A percentile compares a stretch with the other conserved stretches of the same genome.
These are phyloP conservation scores for Idaea straminata DNA, from an alignment of 2,888 invertebrate genomes.

Conservation along the genomic window DNA sequence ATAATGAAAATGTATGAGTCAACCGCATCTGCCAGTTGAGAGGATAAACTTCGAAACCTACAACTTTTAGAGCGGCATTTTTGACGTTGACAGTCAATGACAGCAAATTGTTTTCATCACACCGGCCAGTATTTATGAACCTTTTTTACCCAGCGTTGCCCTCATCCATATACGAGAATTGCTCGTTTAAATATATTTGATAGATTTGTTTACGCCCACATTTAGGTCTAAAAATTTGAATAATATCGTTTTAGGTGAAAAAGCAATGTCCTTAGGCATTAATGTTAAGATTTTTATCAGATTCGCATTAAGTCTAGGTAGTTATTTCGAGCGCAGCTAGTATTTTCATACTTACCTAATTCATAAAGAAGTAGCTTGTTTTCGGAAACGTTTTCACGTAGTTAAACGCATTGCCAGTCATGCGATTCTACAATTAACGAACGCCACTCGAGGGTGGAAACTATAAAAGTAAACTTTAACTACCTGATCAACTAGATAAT, in stretches of 20 bases:
- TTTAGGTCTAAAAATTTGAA: not conserved
- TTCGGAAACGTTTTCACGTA: conserved; percentile 70
- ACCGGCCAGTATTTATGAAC: too few relatives aligned
- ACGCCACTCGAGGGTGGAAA: conserved; percentile 33
- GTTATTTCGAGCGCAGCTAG: conserved; percentile 39
- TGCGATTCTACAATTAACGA: conserved; percentile 64
- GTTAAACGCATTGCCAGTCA: conserved; percentile 54
- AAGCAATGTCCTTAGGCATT: conserved; percentile 29
- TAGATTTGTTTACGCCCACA: conserved; percentile 26
- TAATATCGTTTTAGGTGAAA: conserved; percentile 16
- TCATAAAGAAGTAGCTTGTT: conserved; percentile 61
- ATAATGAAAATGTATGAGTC: too few relatives aligned
- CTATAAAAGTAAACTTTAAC: conserved; percentile 43
- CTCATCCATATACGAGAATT: too few relatives aligned
- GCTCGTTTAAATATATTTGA: too few relatives aligned
- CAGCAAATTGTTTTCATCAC: too few relatives aligned
- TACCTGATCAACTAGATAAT: conserved; percentile 23
- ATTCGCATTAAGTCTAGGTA: conserved; percentile 49
- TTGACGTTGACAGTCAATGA: too few relatives aligned
- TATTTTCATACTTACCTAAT: conserved; percentile 46
- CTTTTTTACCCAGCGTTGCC: too few relatives aligned
- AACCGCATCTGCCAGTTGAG: too few relatives aligned
- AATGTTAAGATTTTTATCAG: conserved; percentile 38
- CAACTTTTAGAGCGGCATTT: too few relatives aligned
- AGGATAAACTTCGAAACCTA: too few relatives aligned